Evolutionary conservation across 2,113 vertebrate species (phyloP).

Genomic region (Pollachius pollachius): DNA sequence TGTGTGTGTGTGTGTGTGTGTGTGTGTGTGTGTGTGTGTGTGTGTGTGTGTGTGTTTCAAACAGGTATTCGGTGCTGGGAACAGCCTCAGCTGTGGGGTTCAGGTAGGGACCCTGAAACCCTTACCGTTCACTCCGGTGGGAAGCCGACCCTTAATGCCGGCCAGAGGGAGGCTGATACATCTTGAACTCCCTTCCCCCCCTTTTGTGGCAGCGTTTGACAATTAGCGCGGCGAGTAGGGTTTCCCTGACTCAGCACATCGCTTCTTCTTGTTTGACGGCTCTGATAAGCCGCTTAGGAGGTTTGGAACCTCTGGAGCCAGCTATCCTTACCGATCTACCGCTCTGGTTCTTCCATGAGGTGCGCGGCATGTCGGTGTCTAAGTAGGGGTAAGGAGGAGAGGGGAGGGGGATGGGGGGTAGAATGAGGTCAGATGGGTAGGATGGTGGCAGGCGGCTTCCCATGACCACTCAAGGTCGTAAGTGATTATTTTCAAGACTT

Average conservation of each 20-base stretch:
- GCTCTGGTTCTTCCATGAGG: too few relatives aligned
- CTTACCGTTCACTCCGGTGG: too few relatives aligned
- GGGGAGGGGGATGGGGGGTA: too few relatives aligned
- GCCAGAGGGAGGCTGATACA: background rate
- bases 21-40: conserved; percentile 15
- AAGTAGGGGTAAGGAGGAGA: background rate
- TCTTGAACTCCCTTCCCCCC: background rate
- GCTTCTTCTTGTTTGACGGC: conserved; percentile 1
- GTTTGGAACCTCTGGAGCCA: background rate
- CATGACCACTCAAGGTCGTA: too few relatives aligned
- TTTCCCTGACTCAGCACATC: conserved; percentile 22
- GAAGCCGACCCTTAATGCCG: too few relatives aligned
- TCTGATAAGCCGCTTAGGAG: conserved; percentile 25
- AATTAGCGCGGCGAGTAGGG: conserved; percentile 5
- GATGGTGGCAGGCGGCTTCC: too few relatives aligned
- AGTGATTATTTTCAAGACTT: too few relatives aligned
- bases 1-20: conserved; percentile 10
- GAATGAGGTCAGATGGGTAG: too few relatives aligned
- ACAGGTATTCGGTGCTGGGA: too few relatives aligned
- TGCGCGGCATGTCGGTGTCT: background rate
- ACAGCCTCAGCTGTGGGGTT: background rate
- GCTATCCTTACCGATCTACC: background rate
- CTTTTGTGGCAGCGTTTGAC: conserved; percentile 14
- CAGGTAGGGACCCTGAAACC: background rate
- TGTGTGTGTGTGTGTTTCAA: background rate